Evolutionary conservation across 2,888 invertebrate genomes (phyloP), one percentile per base, ranked within the genome.

Genomic region (Mycalesis mineus): DNA sequence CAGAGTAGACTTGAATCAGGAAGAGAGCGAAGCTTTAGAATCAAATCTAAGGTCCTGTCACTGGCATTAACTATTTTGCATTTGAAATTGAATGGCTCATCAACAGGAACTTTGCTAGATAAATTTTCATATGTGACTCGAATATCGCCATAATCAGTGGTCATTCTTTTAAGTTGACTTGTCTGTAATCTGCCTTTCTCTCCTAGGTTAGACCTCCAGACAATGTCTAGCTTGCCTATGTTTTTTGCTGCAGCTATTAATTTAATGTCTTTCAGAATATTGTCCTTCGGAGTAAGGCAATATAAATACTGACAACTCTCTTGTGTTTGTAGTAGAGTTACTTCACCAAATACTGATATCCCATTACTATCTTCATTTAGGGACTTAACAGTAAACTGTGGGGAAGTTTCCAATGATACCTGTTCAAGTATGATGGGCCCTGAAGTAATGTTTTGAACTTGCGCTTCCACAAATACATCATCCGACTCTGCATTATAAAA

Each of bases 131-230:
- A 93, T 49, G 95, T 95, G 51, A 99, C 90, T 69, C 96, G 92
- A 36, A 99, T 93, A 79, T 98, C 98, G 49, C 96, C 97, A 87
- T 96, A 96, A 65, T 97, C 96, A 53, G 97, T 97, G 29, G 96
- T 94, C 96, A 97, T 94, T 89, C 98, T 92, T 77, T 97, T 96
- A 58, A 99, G 84, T 74, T 97, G 97, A 84, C 98, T 97, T 13
- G 98, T 99, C 88, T 99, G 98, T 60, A 99, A 88, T 64, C 98
- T 92, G n/a, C 98, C 99, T 69, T 96, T 94, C 88, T 99, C 99
- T 15, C 99, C 99, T 72, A 99, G 92, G 84, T 97, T 96, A 31
- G 98, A 98, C 68, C 98, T 92, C 99, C 99, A 99, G 8, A 98
- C 96, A 75, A 99, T 99, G 84, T 99, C 99, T 55, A 99, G 89